Percentiles rank a stretch among this genome's conserved stretches.
Evolutionary conservation across 2,113 vertebrate species (phyloP).

Genomic region (Canis aureus): DNA sequence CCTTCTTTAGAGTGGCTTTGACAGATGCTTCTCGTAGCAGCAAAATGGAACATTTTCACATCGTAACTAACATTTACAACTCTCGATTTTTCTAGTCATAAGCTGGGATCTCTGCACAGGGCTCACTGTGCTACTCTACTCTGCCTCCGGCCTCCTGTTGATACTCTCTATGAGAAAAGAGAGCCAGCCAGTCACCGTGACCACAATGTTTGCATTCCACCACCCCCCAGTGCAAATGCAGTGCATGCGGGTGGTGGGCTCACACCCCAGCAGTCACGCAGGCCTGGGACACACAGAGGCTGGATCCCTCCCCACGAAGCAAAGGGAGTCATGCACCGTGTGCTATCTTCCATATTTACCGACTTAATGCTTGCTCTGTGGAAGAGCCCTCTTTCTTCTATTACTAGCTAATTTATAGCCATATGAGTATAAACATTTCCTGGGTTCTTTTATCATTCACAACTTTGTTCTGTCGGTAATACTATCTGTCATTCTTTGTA

Average conservation of each 20-base stretch:
- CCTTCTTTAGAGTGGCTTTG: not conserved
- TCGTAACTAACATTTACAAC: not conserved
- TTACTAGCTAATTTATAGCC: conserved; percentile 74
- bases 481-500: conserved; percentile 80
- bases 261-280: rapidly evolving
- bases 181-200: not conserved
- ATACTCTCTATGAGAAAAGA: not conserved
- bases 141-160: not conserved
- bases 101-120: not conserved
- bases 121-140: not conserved
- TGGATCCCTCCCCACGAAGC: not conserved
- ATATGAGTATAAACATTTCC: conserved; percentile 73
- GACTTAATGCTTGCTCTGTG: not conserved
- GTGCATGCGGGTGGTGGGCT: not conserved
- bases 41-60: not conserved
- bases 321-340: too few species aligned
- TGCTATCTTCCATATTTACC: rapidly evolving
- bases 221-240: not conserved
- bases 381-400: conserved; percentile 64
- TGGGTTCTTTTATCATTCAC: conserved; percentile 76
- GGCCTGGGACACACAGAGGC: not conserved
- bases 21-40: not conserved
- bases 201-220: not conserved
- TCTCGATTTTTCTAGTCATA: not conserved
- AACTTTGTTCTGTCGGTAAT: conserved; percentile 82